Base-by-base conservation (phyloP, 1,140 invertebrate genomes). In the Piezodorus guildinii region DNA sequence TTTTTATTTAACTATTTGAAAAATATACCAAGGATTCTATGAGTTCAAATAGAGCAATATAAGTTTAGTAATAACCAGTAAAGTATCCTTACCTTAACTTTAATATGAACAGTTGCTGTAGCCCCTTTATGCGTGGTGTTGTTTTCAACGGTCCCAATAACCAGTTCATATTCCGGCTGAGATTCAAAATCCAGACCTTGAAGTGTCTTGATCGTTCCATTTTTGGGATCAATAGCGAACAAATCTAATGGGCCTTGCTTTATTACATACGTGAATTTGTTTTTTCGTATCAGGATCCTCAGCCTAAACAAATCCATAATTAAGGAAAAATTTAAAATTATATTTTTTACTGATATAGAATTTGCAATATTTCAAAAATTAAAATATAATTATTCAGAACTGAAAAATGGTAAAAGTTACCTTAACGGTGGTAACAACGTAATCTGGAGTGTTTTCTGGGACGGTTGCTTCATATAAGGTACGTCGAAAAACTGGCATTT, bases 91-190 rank as follows among this genome's bases (percentile, higher is more conserved):
- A 87, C 85, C 77, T 88, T 82, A 25, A 94, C 90, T 65, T 86
- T 79, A 27, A 91, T 78, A 60, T 86, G 78, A 1, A 92, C 82
- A 64, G 80, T 85, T 0, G 88, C 86, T 0, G 85, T 90, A 19
- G 86, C 83, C 1, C 86, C 87, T 0, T 81, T 80, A 0, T 79
- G 77, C 52, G 83, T 79, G 14, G 80, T 81, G 68, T 78, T 81
- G 72, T 93, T 91, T 73, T 94, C 90, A 62, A 85, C 76, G 5
- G 90, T 91, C 9, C 90, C 90, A 12, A 94, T 78, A 15, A 88
- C 76, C 0, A 94, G 73, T 49, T 86, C 81, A 70, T 93, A 84
- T 58, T 85, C 79, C 46, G 77, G 83, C 27, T 85, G 81, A 64
- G 78, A 79, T 70, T 94, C 91, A 66, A 87, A 88, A 73, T 94